Conservation (phyloP, 2,888 invertebrate genomes). For the Coleophora flavipennella region DNA sequence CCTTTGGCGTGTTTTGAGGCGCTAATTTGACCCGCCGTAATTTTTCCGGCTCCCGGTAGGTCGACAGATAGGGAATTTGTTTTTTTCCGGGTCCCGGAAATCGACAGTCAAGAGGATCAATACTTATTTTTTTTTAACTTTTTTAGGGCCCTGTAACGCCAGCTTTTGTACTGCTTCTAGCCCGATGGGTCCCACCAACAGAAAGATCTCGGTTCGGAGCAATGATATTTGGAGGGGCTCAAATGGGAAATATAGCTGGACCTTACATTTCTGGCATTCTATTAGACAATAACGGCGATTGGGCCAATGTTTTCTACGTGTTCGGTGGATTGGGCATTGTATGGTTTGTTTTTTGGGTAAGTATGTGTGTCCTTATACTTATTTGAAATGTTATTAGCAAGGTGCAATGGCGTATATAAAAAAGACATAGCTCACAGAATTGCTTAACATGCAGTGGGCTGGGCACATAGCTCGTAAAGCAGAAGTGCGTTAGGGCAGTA, state of each 20-base stretch:
- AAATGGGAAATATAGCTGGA: slow-evolving; percentile 68
- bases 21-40: too few relatives aligned
- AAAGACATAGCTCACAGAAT: too few relatives aligned
- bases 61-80: too few relatives aligned
- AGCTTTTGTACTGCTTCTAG: slow-evolving; percentile 73
- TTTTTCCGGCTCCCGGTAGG: too few relatives aligned
- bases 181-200: slow-evolving; percentile 73
- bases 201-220: slow-evolving; percentile 73
- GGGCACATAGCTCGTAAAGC: too few relatives aligned
- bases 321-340: slow-evolving; percentile 67
- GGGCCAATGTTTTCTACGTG: slow-evolving; percentile 72
- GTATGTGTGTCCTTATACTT: slow-evolving; percentile 7
- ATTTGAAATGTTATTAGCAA: too few relatives aligned
- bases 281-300: slow-evolving; percentile 57
- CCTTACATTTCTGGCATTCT: slow-evolving; percentile 62
- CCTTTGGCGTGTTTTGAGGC: too few relatives aligned
- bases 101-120: too few relatives aligned
- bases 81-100: too few relatives aligned
- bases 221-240: slow-evolving; percentile 73
- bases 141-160: slow-evolving; percentile 72
- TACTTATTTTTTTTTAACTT: slow-evolving; percentile 2
- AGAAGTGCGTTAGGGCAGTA: too few relatives aligned
- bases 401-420: too few relatives aligned
- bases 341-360: slow-evolving; percentile 69
- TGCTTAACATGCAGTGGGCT: too few relatives aligned